Conservation (phyloP, 1,140 invertebrate genomes). For the Bombus terrestris region DNA sequence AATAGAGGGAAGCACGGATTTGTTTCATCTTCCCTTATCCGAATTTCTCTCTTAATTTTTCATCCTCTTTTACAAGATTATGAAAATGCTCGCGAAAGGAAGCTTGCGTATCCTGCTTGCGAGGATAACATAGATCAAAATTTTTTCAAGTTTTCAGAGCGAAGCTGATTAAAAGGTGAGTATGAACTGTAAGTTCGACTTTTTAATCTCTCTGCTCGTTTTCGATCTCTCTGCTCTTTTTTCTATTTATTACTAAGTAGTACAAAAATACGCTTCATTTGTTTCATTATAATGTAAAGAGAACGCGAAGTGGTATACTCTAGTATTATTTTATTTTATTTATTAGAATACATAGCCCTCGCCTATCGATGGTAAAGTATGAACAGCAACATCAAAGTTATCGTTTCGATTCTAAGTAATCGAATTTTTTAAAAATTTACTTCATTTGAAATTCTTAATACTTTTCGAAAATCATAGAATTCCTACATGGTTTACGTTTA, state of each 20-base stretch:
- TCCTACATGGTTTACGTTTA: too few species aligned
- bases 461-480: too few species aligned
- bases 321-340: too few species aligned
- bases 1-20: neutral
- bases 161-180: neutral
- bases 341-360: too few species aligned
- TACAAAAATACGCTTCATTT: neutral
- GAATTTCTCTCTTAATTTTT: neutral
- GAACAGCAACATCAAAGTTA: too few species aligned
- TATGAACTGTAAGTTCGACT: neutral
- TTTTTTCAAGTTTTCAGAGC: neutral
- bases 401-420: too few species aligned
- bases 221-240: neutral
- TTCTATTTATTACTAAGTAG: neutral
- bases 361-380: too few species aligned
- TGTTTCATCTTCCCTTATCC: neutral
- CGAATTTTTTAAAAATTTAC: too few species aligned
- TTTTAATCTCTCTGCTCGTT: neutral
- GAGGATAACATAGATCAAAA: conserved; percentile 12
- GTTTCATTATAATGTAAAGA: neutral
- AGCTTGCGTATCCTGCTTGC: neutral
- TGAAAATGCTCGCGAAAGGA: neutral
- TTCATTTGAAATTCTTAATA: too few species aligned
- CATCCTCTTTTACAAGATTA: conserved; percentile 6
- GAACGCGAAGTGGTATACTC: neutral